phyloP scores from a whole-genome alignment of 1,140 invertebrate genomes.

The Lordiphosa mommai region DNA sequence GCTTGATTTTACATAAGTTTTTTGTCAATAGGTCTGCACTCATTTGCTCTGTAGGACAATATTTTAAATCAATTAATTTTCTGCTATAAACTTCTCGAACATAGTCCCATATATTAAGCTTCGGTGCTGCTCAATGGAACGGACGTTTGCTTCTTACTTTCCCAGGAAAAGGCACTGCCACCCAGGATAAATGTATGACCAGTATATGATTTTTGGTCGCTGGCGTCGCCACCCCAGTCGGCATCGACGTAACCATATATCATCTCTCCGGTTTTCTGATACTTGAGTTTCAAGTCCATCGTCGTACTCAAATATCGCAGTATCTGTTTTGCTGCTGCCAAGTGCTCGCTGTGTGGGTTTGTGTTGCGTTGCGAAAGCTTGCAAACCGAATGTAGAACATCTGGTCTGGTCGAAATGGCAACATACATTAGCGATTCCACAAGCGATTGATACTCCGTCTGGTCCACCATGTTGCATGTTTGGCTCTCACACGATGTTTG shows the following conservation, averaged over 20 bases:
- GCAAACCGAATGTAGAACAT: too few relatives aligned
- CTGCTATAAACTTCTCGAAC: background rate
- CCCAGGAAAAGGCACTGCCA: too few relatives aligned
- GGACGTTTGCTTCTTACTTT: too few relatives aligned
- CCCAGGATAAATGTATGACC: too few relatives aligned
- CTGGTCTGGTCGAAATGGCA: too few relatives aligned
- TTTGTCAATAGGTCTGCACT: background rate
- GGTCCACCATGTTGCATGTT: background rate
- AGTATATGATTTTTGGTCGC: too few relatives aligned
- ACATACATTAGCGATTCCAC: slow-evolving; percentile 10
- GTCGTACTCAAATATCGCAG: slow-evolving; percentile 1
- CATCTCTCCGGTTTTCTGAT: background rate
- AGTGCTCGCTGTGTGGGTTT: too few relatives aligned
- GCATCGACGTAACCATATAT: background rate
- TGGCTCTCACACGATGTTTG: background rate
- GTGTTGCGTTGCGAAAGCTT: too few relatives aligned
- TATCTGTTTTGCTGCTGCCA: slow-evolving; percentile 1
- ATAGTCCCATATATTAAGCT: background rate
- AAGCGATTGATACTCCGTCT: background rate
- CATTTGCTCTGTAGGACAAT: background rate
- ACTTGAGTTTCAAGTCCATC: background rate
- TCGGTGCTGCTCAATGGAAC: too few relatives aligned
- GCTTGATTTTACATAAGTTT: background rate
- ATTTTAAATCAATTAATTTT: background rate
- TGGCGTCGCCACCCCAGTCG: too few relatives aligned